phyloP scores from a whole-genome alignment of 2,797 vertebrate genomes.

The Percopsis omiscomaycus region DNA sequence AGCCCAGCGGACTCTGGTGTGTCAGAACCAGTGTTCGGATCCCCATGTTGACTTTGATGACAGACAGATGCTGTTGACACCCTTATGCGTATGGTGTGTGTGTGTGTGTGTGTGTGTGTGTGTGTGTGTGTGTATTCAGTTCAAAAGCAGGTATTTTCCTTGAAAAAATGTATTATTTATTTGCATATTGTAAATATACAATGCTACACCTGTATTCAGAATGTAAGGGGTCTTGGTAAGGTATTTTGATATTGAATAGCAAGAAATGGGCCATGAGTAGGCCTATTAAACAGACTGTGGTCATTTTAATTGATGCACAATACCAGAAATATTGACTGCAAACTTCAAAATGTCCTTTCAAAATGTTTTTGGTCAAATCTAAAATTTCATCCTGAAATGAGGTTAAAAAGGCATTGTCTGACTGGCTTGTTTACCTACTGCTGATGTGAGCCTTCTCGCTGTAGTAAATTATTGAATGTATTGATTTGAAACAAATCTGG shows the following conservation, averaged over 20 bases:
- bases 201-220: background rate
- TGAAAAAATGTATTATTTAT: background rate
- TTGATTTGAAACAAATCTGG: background rate
- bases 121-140: background rate
- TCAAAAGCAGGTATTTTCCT: too few species aligned
- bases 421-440: constrained; percentile 10
- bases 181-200: constrained; percentile 20
- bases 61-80: too few species aligned
- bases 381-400: background rate
- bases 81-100: constrained; percentile 1
- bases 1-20: too few species aligned
- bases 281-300: background rate
- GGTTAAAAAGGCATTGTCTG: constrained; percentile 3
- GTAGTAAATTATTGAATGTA: constrained; percentile 34
- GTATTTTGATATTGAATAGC: background rate
- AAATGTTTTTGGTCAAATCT: background rate
- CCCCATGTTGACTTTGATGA: too few species aligned
- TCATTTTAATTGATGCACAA: too few species aligned
- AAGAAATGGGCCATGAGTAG: background rate
- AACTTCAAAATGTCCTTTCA: too few species aligned
- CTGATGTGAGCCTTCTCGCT: constrained; percentile 7
- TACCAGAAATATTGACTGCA: too few species aligned
- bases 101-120: constrained; percentile 18
- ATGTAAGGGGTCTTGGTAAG: background rate
- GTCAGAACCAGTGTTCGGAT: too few species aligned